Evolutionary conservation across 1,140 invertebrate species (phyloP).

Genomic region (Zaprionus camerounensis): DNA sequence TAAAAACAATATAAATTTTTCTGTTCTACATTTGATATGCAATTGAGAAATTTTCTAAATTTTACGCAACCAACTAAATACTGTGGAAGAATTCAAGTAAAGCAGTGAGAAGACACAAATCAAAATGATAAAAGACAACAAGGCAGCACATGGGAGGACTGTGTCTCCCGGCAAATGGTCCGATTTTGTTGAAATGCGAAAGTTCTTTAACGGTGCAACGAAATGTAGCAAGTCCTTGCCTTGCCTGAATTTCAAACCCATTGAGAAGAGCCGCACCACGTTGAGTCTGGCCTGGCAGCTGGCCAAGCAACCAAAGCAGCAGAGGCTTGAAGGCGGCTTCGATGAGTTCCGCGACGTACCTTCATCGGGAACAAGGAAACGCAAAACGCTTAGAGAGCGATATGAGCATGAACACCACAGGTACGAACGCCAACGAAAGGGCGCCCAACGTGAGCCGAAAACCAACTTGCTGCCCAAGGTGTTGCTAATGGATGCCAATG

Average conservation of each 20-base stretch:
- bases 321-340: conserved; percentile 2
- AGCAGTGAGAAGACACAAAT: neutral
- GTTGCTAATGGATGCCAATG: conserved; percentile 14
- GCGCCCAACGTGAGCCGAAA: no score
- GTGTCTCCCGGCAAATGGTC: conserved; percentile 2
- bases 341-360: neutral
- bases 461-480: neutral
- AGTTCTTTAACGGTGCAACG: neutral
- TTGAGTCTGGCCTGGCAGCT: conserved; percentile 42
- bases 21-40: no score
- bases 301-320: conserved; percentile 6
- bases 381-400: neutral
- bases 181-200: conserved; percentile 13
- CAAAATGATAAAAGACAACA: neutral
- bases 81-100: neutral
- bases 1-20: no score
- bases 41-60: no score
- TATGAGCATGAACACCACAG: neutral
- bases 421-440: neutral
- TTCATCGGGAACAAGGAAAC: neutral
- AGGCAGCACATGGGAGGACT: neutral
- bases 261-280: neutral
- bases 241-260: neutral
- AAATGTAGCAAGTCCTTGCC: conserved; percentile 6
- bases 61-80: no score